Evolutionary conservation across 2,113 vertebrate species (phyloP).

Genomic region (Engraulis encrasicolus): DNA sequence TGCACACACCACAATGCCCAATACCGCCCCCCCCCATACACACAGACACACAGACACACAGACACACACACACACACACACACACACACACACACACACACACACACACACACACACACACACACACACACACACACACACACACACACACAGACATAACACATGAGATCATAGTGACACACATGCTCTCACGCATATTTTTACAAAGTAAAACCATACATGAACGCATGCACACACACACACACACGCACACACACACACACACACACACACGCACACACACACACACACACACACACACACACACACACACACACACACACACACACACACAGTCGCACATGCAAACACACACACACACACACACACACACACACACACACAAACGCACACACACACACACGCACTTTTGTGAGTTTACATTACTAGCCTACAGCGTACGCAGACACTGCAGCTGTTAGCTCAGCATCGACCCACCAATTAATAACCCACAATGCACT

Average conservation of each 20-base stretch:
- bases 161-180: no score
- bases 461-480: not conserved
- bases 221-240: not conserved
- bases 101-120: not conserved
- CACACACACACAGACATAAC: no score
- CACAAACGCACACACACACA: not conserved
- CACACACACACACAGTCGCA: no score
- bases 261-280: not conserved
- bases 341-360: not conserved
- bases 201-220: no score
- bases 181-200: no score
- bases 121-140: not conserved
- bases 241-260: not conserved
- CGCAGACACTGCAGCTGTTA: conserved; percentile 1
- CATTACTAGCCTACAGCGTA: not conserved
- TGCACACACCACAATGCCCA: not conserved
- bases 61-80: conserved; percentile 5
- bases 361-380: conserved; percentile 3
- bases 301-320: conserved; percentile 11
- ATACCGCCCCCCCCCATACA: not conserved
- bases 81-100: not conserved
- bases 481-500: conserved; percentile 29
- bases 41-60: not conserved
- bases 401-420: not conserved
- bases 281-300: not conserved